Base-by-base conservation (phyloP, 1,140 invertebrate genomes). In the Panagrolaimus sp. region DNA sequence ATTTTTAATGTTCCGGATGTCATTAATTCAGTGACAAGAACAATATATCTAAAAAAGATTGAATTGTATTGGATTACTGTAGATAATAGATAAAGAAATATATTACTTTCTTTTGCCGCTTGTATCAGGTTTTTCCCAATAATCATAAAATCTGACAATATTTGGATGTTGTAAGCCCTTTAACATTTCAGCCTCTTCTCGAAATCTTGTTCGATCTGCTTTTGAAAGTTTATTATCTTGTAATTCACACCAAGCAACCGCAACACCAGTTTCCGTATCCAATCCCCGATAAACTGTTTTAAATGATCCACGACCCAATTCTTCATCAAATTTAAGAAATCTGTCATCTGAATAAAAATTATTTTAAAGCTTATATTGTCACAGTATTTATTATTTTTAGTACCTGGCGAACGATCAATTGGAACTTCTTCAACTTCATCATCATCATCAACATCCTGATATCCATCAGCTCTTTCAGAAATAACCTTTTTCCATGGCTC, bases 161-260 rank as follows among this genome's bases (percentile, higher is more conserved):
- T 99, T 98, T 43, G 95, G 94, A 87, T 99, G 96, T 84, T 98
- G 95, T 15, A 99, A 87, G 77, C 95, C 94, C 86, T 99, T 98
- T 71, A 99, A 86, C 96, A 99, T 98, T 86, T 98, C 95, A 21
- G 95, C 95, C 85, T 99, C 96, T 85, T 98, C 96, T 45, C 94
- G 89, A 86, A 99, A 98, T 70, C 96, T 87, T 77, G 94, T 89
- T 72, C 95, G 87, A 85, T 98, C 96, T 67, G 83, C 85, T 78
- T 87, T 88, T 71, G 87, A 88, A 82, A 89, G 84, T 76, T 88
- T 87, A 77, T 85, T 86, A 70, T 87, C 86, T 84, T 96, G 90
- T 72, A 98, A 85, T 87, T 99, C 96, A 87, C 96, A 98, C 96
- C 96, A 99, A 43, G 96, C 96, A 0, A 98, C 94, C 26, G 94